These are phyloP conservation scores for Cassiopea andromeda DNA, from an alignment of 30 jellyfish, hydroid and myxozoan genomes.

Conservation along the genomic window DNA sequence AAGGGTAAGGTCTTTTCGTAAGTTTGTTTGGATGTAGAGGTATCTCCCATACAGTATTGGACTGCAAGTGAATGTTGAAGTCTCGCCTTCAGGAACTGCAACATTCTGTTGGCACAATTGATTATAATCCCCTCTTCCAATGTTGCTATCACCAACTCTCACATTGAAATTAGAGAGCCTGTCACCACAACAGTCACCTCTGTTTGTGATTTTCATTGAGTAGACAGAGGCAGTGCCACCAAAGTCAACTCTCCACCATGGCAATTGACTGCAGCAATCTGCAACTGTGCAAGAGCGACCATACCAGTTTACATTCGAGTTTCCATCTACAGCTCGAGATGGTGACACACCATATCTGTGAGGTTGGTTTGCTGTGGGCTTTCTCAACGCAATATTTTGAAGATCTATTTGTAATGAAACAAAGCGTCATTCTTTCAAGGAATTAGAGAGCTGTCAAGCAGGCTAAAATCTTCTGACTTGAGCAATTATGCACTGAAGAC, in stretches of 20 bases:
- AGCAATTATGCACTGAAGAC: too few relatives aligned
- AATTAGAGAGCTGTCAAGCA: too few relatives aligned
- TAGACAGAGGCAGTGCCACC: too few relatives aligned
- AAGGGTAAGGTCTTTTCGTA: not conserved
- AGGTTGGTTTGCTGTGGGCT: slow-evolving; percentile 1
- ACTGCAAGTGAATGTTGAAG: slow-evolving; percentile 8
- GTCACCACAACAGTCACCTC: too few relatives aligned
- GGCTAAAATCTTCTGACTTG: too few relatives aligned
- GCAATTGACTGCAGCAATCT: too few relatives aligned
- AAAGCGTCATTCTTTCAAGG: not conserved
- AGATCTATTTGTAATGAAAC: not conserved
- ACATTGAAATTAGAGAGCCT: too few relatives aligned
- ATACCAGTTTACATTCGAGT: not conserved
- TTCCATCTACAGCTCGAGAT: slow-evolving; percentile 53
- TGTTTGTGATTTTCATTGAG: too few relatives aligned
- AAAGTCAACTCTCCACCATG: too few relatives aligned
- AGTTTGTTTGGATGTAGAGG: not conserved
- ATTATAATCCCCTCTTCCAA: not conserved
- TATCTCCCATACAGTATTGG: slow-evolving; percentile 24
- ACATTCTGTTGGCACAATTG: not conserved
- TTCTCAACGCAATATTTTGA: slow-evolving; percentile 51
- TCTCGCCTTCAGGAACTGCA: slow-evolving; percentile 31
- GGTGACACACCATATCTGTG: not conserved
- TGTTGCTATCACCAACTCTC: too few relatives aligned
- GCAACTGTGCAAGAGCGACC: slow-evolving; percentile 40